These are phyloP conservation scores for Ylistrum balloti DNA, from an alignment of 1,140 invertebrate genomes.

Conservation along the genomic window DNA sequence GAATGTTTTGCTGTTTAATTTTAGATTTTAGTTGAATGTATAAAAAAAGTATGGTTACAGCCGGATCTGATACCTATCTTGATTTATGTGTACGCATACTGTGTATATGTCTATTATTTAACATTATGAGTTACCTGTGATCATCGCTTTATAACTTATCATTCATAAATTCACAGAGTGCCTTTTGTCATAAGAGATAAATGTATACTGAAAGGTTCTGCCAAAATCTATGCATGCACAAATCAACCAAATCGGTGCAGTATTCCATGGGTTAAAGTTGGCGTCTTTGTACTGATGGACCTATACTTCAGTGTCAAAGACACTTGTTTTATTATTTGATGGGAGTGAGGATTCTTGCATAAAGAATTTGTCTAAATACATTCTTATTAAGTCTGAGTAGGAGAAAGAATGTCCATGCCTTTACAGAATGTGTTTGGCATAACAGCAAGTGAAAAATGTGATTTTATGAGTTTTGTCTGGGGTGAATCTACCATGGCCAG, in stretches of 20 bases:
- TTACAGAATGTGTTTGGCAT: neutral
- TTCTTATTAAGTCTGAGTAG: no score
- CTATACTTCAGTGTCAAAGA: neutral
- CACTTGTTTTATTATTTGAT: neutral
- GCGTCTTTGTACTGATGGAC: neutral
- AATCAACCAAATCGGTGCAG: slow-evolving; percentile 12
- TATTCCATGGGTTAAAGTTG: neutral
- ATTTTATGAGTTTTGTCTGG: neutral
- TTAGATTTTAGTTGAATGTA: slow-evolving; percentile 36
- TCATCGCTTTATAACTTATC: neutral
- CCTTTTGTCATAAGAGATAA: neutral
- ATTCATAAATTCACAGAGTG: neutral
- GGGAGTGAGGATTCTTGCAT: neutral
- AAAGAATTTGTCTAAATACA: neutral
- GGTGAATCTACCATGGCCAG: neutral
- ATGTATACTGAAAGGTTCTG: slow-evolving; percentile 11
- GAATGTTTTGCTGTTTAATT: slow-evolving; percentile 39
- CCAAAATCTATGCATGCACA: slow-evolving; percentile 33
- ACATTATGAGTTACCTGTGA: slow-evolving; percentile 9
- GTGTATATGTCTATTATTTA: slow-evolving; percentile 19
- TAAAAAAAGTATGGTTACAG: neutral
- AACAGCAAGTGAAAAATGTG: neutral
- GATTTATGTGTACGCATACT: neutral
- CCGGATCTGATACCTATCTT: slow-evolving; percentile 15
- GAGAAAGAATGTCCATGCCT: neutral